Percentiles rank a stretch among this genome's conserved stretches.
These are phyloP conservation scores for Drosophila bipectinata DNA, from an alignment of 1,140 invertebrate species.

Conservation along the genomic window DNA sequence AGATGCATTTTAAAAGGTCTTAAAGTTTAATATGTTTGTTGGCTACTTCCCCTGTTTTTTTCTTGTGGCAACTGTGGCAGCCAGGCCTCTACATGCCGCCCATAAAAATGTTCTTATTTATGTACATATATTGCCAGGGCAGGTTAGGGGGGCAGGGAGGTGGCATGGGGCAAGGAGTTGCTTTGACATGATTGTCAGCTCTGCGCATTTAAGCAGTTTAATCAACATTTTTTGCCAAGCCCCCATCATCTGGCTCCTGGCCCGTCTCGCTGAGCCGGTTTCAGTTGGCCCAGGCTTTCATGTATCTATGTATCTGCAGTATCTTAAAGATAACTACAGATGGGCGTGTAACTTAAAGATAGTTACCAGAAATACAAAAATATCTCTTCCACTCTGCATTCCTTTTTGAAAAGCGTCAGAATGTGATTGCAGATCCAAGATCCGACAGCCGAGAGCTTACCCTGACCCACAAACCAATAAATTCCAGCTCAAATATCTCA, in stretches of 20 bases:
- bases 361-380: conserved; percentile 8
- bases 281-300: conserved; percentile 29
- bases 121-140: conserved; percentile 55
- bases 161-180: conserved; percentile 47
- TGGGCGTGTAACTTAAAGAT: conserved; percentile 42
- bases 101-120: conserved; percentile 64
- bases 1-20: not conserved
- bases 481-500: conserved; percentile 69
- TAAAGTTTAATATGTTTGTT: not conserved
- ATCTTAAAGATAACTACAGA: not conserved
- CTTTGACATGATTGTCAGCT: conserved; percentile 82
- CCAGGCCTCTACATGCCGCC: conserved; percentile 40
- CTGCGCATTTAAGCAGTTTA: conserved; percentile 80
- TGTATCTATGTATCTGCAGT: conserved; percentile 5
- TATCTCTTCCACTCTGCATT: conserved; percentile 25
- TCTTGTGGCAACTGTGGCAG: conserved; percentile 19
- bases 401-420: conserved; percentile 13
- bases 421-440: conserved; percentile 23
- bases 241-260: conserved; percentile 11
- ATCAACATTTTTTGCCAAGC: conserved; percentile 60
- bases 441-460: conserved; percentile 23
- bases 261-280: conserved; percentile 27
- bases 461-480: conserved; percentile 75
- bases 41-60: conserved; percentile 6
- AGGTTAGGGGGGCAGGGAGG: conserved; percentile 4